Conservation (phyloP, 1,140 invertebrate species). For the Saxidomus purpurata region DNA sequence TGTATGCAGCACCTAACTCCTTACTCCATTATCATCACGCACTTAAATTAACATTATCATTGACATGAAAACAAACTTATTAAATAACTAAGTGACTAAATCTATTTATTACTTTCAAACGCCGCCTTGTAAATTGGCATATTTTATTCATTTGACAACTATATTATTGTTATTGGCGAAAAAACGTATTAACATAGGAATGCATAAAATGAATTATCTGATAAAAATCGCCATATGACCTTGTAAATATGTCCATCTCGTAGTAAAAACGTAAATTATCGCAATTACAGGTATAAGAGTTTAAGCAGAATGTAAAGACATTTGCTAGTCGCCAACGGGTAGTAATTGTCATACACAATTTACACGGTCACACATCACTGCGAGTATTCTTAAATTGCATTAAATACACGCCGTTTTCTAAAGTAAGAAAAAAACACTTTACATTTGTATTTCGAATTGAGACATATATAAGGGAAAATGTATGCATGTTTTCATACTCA, state of each 20-base stretch:
- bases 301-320: background rate
- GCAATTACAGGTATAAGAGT: background rate
- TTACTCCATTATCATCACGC: too few relatives aligned
- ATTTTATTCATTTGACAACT: background rate
- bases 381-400: too few relatives aligned
- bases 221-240: background rate
- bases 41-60: too few relatives aligned
- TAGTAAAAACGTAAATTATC: background rate
- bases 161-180: too few relatives aligned
- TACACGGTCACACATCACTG: constrained; percentile 1
- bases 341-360: background rate
- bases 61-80: too few relatives aligned
- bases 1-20: too few relatives aligned
- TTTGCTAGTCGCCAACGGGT: background rate
- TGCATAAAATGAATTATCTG: background rate
- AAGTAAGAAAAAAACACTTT: too few relatives aligned
- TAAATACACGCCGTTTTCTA: too few relatives aligned
- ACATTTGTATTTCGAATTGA: too few relatives aligned
- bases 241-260: background rate
- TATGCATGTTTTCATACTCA: too few relatives aligned
- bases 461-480: too few relatives aligned
- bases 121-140: background rate
- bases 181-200: constrained; percentile 5
- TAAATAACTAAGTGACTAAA: too few relatives aligned
- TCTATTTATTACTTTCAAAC: background rate